phyloP scores from a whole-genome alignment of 2,113 vertebrate species.

The Brienomyrus brachyistius region DNA sequence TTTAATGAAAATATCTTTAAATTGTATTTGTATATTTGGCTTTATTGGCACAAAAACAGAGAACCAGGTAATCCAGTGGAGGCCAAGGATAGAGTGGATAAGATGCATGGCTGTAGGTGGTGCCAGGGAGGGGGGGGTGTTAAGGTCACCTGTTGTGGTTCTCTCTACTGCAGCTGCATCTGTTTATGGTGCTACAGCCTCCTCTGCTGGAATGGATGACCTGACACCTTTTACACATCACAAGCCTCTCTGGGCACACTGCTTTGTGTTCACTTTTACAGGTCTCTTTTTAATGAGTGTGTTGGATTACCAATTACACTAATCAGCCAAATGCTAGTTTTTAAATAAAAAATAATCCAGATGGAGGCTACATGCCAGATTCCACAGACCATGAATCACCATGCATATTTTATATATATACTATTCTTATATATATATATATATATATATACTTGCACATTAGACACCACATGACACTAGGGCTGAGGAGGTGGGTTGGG shows the following conservation, averaged over 20 bases:
- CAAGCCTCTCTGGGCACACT: not conserved
- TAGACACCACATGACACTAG: too few species aligned
- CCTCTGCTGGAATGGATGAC: conserved; percentile 55
- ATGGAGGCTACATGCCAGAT: not conserved
- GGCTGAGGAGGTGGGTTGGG: too few species aligned
- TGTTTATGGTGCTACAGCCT: conserved; percentile 60
- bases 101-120: not conserved
- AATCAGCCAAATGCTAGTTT: not conserved
- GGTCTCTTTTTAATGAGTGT: not conserved
- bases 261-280: not conserved
- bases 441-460: not conserved
- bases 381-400: not conserved
- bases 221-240: conserved; percentile 33
- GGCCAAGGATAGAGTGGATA: not conserved
- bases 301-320: not conserved
- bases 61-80: not conserved
- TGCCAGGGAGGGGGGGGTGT: not conserved
- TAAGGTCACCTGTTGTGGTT: not conserved
- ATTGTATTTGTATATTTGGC: not conserved
- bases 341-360: not conserved
- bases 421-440: too few species aligned
- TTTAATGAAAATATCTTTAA: not conserved
- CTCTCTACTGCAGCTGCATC: conserved; percentile 61
- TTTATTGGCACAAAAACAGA: not conserved
- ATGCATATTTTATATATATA: conserved; percentile 3